Evolutionary conservation across 2,888 invertebrate species (phyloP).

Genomic region (Tortricodes alternella): DNA sequence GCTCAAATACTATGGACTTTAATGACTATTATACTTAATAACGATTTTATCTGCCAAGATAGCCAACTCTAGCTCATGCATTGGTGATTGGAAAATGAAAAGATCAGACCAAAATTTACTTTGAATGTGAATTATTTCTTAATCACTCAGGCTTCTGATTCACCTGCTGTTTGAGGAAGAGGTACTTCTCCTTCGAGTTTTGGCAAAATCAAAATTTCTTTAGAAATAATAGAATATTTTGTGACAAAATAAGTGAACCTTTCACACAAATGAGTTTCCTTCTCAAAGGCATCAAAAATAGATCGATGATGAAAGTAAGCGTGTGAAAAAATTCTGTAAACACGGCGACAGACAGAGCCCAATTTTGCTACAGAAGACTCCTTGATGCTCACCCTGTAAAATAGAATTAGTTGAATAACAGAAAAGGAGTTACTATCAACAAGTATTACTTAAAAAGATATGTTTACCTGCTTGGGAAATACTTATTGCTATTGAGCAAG

Average conservation of each 20-base stretch:
- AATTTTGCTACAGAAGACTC: conserved; percentile 99
- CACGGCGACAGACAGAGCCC: conserved; percentile 98
- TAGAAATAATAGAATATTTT: conserved; percentile 99
- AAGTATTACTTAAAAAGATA: no score
- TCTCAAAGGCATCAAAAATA: conserved; percentile 99
- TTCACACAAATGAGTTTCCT: conserved; percentile 96
- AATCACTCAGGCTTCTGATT: conserved; percentile 75
- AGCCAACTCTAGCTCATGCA: conserved; percentile 3
- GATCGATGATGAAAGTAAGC: conserved; percentile 99
- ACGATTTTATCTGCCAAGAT: neutral
- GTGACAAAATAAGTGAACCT: conserved; percentile 98
- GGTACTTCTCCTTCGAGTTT: conserved; percentile 91
- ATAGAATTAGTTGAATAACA: neutral
- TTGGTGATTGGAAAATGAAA: conserved; percentile 3
- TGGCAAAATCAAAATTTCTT: conserved; percentile 98
- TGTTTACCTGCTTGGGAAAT: conserved; percentile 97
- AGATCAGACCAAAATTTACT: conserved; percentile 19
- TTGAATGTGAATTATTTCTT: conserved; percentile 41
- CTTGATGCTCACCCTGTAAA: conserved; percentile 97
- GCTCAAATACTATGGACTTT: no score
- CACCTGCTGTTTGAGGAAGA: conserved; percentile 77
- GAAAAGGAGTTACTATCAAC: no score
- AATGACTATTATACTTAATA: no score
- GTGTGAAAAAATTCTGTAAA: conserved; percentile 99
- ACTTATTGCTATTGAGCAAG: conserved; percentile 99